Base-by-base conservation (phyloP, 92 coral and sea anemone species). In the Actinostola sp. region DNA sequence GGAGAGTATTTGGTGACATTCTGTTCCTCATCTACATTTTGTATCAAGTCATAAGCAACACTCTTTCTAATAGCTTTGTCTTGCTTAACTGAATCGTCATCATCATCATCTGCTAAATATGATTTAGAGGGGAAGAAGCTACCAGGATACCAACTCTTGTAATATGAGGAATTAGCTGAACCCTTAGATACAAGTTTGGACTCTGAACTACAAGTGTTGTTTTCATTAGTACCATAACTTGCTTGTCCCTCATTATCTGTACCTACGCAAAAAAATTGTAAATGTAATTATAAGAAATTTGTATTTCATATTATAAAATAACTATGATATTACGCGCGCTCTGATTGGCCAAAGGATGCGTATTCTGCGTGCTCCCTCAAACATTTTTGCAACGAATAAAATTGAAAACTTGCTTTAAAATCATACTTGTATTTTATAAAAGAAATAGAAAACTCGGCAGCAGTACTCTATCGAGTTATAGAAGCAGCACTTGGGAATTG, bases 61-160 rank as follows among this genome's bases (percentile, higher is more conserved):
- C 74, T 68, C 62, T 51, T 68, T 23, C 11, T 50, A 19, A 30
- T 35, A 4, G 3, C 15, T 23, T 30, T 32, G 26, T 55, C 49
- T 34, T 52, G 49, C 28, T 68, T 52, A 20, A 61, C 66, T n/a
- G n/a, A n/a, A n/a, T 46, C 42, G 26, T 45, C n/a, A 16, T 48
- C 74, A 68, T 8, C 46, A 8, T 51, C 74, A 31, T 29, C 31
- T 31, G 8, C 48, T 16, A 50, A 55, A 0, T 46, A 6, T 50
- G 50, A 17, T 35, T 68, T 68, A 0, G 74, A 68, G 23, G 72
- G 60, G 56, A 75, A 75, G 54, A 75, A 75, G 34, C 81, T 75
- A 8, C 81, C 81, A 13, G 72, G 69, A 39, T 75, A 75, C 81
- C 81, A 75, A 54, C 81, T 75, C 20, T 58, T 70, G 31, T 75